Conservation (phyloP, 2,113 vertebrate species). For the Equus quagga region DNA sequence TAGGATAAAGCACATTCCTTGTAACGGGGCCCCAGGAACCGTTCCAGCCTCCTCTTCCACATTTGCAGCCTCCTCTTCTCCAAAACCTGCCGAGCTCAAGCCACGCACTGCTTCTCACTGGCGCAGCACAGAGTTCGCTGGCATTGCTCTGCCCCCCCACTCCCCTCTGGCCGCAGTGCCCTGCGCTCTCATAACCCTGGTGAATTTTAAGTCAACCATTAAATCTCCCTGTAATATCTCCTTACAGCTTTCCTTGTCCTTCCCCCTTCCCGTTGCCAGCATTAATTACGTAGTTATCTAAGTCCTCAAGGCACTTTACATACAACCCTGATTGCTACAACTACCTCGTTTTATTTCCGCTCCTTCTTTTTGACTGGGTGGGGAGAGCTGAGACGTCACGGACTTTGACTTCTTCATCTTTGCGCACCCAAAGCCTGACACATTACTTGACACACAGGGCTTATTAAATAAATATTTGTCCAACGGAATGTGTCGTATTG, state of each 20-base stretch:
- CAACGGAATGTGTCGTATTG: neutral
- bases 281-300: neutral
- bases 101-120: neutral
- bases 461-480: neutral
- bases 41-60: neutral
- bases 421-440: neutral
- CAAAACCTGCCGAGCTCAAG: neutral
- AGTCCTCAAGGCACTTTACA: neutral
- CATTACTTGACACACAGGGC: neutral
- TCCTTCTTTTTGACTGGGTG: neutral
- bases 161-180: neutral
- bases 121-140: neutral
- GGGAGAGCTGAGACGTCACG: neutral
- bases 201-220: neutral
- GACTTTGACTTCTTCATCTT: neutral
- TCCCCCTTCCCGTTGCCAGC: neutral
- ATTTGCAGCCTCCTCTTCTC: neutral
- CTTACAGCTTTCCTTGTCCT: neutral
- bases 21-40: neutral
- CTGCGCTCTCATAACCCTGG: neutral
- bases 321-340: neutral
- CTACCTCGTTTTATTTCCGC: neutral
- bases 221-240: neutral
- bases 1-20: neutral
- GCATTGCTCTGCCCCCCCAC: neutral